Evolutionary conservation across 2,113 vertebrate genomes (phyloP).

Genomic region (Todiramphus saurophagus): DNA sequence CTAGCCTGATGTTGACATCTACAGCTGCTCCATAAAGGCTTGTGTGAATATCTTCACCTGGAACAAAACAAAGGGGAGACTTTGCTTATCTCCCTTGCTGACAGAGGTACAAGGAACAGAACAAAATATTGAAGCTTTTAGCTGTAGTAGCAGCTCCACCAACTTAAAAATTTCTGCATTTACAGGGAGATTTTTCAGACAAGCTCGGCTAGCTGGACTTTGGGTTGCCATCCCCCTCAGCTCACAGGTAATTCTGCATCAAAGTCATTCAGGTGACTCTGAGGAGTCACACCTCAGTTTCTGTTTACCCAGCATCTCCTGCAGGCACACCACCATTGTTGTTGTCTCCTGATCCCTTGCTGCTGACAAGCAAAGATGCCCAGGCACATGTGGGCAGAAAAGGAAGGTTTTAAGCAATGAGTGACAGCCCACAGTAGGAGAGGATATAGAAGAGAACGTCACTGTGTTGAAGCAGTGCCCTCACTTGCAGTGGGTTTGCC

Average conservation of each 20-base stretch:
- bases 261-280: neutral
- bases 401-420: neutral
- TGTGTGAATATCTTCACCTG: slow-evolving; percentile 83
- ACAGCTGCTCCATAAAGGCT: slow-evolving; percentile 78
- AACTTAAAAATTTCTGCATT: neutral
- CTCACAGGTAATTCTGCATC: neutral
- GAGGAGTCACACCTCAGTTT: neutral
- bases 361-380: neutral
- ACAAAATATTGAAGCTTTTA: neutral
- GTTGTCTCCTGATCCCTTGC: neutral
- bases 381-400: neutral
- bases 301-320: neutral
- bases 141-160: neutral
- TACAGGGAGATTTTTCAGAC: neutral
- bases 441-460: neutral
- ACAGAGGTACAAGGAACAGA: neutral
- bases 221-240: neutral
- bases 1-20: slow-evolving; percentile 80
- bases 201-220: neutral
- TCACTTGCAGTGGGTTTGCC: neutral
- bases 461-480: neutral
- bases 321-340: neutral
- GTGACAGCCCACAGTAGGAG: rapidly evolving
- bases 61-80: neutral
- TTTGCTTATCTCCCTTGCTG: neutral